phyloP scores from a whole-genome alignment of 23 tunicate species.

The Botrylloides violaceus region DNA sequence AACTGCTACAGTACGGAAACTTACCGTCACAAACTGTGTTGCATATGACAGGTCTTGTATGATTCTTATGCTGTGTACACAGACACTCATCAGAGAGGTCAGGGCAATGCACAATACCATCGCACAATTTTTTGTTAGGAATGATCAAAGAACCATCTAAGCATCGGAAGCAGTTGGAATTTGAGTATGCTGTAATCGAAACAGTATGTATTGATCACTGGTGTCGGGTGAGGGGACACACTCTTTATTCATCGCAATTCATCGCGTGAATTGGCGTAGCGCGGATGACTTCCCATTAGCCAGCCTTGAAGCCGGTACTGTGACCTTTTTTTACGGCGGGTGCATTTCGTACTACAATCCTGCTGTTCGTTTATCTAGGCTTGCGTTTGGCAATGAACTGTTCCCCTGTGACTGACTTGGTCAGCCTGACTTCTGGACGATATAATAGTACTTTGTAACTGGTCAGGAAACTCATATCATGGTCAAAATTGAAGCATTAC shows the following conservation, averaged over 20 bases:
- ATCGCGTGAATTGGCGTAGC: no score
- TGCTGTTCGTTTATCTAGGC: no score
- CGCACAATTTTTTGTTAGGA: conserved; percentile 24
- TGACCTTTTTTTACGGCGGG: no score
- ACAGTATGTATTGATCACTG: no score
- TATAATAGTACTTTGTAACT: background rate
- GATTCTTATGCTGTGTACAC: conserved; percentile 5
- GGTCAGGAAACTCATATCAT: background rate
- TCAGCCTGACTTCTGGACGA: background rate
- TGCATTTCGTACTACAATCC: no score
- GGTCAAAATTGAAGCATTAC: background rate
- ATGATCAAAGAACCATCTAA: conserved; percentile 38
- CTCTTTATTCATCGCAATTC: no score
- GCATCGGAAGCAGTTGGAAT: conserved; percentile 61
- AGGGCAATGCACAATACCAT: conserved; percentile 41
- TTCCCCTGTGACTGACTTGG: no score
- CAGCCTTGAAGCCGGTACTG: no score
- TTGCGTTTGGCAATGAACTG: no score
- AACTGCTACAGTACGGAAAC: no score
- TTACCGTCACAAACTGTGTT: conserved; percentile 48
- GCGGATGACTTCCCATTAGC: no score
- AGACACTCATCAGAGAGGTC: conserved; percentile 77
- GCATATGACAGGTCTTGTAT: conserved; percentile 34
- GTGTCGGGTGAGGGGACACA: no score
- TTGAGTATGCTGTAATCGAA: conserved; percentile 39